A percentile compares a stretch with the other conserved stretches of the same genome.
Evolutionary conservation across 2,797 vertebrate genomes (phyloP).

Genomic region (Gallinago solitaria): DNA sequence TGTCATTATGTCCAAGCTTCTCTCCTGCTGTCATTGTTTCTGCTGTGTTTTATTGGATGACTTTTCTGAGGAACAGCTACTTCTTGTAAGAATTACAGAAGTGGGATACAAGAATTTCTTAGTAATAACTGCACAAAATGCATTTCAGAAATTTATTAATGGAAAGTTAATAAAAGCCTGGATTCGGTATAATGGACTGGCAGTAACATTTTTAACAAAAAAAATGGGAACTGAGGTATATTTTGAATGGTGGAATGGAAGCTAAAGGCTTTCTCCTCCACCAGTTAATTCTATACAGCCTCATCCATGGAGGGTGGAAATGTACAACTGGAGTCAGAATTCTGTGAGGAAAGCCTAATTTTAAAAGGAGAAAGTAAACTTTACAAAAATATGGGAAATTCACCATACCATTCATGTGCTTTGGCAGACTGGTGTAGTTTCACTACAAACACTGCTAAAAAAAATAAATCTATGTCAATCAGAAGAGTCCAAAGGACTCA

Average conservation of each 20-base stretch:
- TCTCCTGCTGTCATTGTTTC: not conserved
- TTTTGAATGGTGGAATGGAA: not conserved
- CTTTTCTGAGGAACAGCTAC: not conserved
- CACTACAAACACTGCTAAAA: not conserved
- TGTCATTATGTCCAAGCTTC: not conserved
- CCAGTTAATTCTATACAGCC: not conserved
- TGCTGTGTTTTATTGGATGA: not conserved
- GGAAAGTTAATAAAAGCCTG: not conserved
- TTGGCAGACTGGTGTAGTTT: conserved; percentile 1
- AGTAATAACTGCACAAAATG: not conserved
- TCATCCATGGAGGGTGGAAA: not conserved
- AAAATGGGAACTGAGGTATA: too few relatives aligned
- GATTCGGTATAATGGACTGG: not conserved
- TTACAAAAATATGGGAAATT: not conserved
- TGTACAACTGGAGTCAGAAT: not conserved
- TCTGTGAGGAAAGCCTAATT: not conserved
- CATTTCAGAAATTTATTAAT: not conserved
- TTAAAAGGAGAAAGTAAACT: not conserved
- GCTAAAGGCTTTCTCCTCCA: not conserved
- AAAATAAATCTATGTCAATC: not conserved
- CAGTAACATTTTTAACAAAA: not conserved
- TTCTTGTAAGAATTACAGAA: not conserved
- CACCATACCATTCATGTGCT: not conserved
- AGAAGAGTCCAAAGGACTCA: not conserved
- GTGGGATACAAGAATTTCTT: not conserved